Evolutionary conservation across 2,797 vertebrate genomes (phyloP).

Genomic region (Zonotrichia albicollis): DNA sequence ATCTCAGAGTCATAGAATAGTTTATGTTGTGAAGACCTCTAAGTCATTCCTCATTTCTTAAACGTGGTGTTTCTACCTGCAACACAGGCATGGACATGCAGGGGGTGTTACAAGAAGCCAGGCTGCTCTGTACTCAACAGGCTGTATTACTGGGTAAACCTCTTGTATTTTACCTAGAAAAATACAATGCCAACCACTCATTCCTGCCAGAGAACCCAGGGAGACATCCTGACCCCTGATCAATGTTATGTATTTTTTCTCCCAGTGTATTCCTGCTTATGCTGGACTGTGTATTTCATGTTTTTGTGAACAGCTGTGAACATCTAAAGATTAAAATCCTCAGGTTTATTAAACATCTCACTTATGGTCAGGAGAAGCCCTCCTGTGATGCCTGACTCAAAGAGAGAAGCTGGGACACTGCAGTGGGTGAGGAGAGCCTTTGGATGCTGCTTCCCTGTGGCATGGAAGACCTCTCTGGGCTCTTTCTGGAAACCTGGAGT

Average conservation of each 20-base stretch:
- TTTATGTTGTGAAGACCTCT: background rate
- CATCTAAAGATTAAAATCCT: background rate
- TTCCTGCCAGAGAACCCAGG: background rate
- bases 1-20: background rate
- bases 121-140: background rate
- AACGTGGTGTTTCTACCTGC: background rate
- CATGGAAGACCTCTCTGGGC: background rate
- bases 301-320: background rate
- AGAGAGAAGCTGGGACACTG: background rate
- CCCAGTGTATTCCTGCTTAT: background rate
- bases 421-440: background rate
- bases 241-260: background rate
- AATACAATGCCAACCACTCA: background rate
- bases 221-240: background rate
- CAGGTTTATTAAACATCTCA: background rate
- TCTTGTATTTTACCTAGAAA: background rate
- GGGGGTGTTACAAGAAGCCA: background rate
- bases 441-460: background rate
- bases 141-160: background rate
- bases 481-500: background rate
- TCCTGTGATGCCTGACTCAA: fast-evolving
- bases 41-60: background rate
- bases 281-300: background rate
- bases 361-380: background rate
- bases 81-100: background rate